Percentiles rank a stretch among this genome's conserved stretches.
Evolutionary conservation across 1,140 invertebrate genomes (phyloP).

Genomic region (Drosophila virilis): DNA sequence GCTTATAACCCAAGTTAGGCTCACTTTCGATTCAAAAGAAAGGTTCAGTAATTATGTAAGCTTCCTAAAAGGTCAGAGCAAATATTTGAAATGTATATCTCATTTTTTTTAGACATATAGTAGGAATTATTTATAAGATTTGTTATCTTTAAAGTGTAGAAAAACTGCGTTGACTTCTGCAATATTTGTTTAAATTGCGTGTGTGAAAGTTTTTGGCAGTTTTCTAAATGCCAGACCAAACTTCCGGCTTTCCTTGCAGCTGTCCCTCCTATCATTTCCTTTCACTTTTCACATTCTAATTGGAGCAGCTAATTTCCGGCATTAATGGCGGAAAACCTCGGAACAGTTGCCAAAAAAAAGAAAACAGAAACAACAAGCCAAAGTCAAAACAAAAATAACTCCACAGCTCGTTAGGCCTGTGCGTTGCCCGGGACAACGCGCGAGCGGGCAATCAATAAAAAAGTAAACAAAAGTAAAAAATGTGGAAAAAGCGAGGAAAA

Average conservation of each 20-base stretch:
- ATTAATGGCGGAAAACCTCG: conserved; percentile 29
- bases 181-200: background rate
- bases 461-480: conserved; percentile 61
- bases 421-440: conserved; percentile 56
- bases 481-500: conserved; percentile 24
- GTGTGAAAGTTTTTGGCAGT: background rate
- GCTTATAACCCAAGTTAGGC: too few relatives aligned
- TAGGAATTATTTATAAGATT: too few relatives aligned
- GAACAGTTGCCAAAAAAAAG: background rate
- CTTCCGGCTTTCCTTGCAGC: background rate
- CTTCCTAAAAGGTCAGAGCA: too few relatives aligned
- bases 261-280: conserved; percentile 25
- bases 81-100: too few relatives aligned
- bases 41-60: too few relatives aligned
- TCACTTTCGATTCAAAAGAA: too few relatives aligned
- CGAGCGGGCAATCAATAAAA: conserved; percentile 64
- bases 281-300: conserved; percentile 53
- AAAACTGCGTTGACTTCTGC: background rate
- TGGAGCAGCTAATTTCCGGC: conserved; percentile 47
- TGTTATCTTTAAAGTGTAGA: too few relatives aligned
- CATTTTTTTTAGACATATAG: too few relatives aligned
- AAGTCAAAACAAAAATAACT: conserved; percentile 61
- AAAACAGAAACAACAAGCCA: conserved; percentile 6
- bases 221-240: conserved; percentile 2
- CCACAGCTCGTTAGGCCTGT: background rate